Evolutionary conservation across 2,888 invertebrate genomes (phyloP).

Genomic region (Pristionchus entomophagus): DNA sequence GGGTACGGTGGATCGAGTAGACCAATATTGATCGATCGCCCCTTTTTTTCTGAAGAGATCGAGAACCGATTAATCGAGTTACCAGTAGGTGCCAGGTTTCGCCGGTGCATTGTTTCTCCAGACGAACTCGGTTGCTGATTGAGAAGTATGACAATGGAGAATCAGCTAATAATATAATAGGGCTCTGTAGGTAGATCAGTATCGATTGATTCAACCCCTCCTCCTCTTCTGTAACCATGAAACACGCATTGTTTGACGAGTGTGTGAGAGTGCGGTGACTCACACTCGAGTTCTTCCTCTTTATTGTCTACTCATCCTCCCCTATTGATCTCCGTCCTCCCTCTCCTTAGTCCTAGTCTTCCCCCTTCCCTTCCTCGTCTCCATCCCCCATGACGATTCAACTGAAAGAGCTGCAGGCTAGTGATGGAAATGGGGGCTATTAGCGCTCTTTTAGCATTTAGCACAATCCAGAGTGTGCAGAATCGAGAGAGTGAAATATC

Average conservation of each 20-base stretch:
- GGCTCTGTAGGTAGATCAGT: not conserved
- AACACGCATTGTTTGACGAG: not conserved
- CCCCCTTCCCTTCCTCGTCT: not conserved
- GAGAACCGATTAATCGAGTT: too few species aligned
- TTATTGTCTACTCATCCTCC: conserved; percentile 29
- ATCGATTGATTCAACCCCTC: conserved; percentile 1
- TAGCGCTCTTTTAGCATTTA: not conserved
- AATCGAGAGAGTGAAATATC: too few species aligned
- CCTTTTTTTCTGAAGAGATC: too few species aligned
- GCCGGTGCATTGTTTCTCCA: too few species aligned
- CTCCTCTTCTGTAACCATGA: not conserved
- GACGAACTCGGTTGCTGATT: too few species aligned
- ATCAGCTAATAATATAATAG: too few species aligned
- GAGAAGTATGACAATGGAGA: too few species aligned
- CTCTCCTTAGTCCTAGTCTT: not conserved
- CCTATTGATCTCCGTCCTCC: not conserved
- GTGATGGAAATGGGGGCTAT: not conserved
- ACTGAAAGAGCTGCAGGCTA: conserved; percentile 18
- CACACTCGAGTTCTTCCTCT: not conserved
- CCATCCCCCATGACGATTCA: not conserved
- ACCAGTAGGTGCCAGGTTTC: too few species aligned
- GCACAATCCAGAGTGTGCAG: too few species aligned
- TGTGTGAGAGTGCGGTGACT: not conserved
- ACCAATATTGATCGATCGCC: too few species aligned
- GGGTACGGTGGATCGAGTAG: not conserved